Base-by-base conservation (phyloP, 2,888 invertebrate genomes). In the Amphimallon solstitiale region DNA sequence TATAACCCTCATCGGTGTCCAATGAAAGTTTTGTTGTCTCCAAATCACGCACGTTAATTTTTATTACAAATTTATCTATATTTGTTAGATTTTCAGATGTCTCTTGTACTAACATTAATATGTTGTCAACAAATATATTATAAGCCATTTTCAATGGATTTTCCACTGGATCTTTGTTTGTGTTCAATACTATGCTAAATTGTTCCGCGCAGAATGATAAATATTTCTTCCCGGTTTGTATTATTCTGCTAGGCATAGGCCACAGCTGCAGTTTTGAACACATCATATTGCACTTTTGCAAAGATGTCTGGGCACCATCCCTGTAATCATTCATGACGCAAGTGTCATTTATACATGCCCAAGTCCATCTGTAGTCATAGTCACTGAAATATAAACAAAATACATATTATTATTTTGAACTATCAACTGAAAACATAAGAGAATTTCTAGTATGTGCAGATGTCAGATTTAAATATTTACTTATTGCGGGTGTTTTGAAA, bases 1-100 rank as follows among this genome's bases (percentile, higher is more conserved):
- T 86, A 78, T 93, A 92, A 69, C 89, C 89, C 78, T 93, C 93
- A 76, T 92, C 88, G 0, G 90, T 90, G 65, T 88, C 86, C 63
- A 90, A 81, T 21, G 84, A 86, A 69, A 90, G 81, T 70, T 85
- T 85, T 0, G 85, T 82, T 14, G 51, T 62, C 48, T 87, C 86
- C 9, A n/a, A 82, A 12, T 85, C 15, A 85, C 14, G 19, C 3
- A 83, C 83, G 72, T 85, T 86, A 68, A 89, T 83, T 10, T 82
- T 73, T n/a, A 89, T 84, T 1, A 61, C 40, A 59, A 69, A 70
- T 46, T 49, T 61, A 17, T 63, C 35, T n/a, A 69, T 49, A 29
- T 69, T 14, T 35, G 29, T 15, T 10, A 38, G 23, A 38, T 46
- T 12, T 56, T 38, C 40, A 9, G 19, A 7, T 5, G 51, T 35